Base-by-base conservation (phyloP, 1,140 invertebrate species). In the Hyphantria cunea region DNA sequence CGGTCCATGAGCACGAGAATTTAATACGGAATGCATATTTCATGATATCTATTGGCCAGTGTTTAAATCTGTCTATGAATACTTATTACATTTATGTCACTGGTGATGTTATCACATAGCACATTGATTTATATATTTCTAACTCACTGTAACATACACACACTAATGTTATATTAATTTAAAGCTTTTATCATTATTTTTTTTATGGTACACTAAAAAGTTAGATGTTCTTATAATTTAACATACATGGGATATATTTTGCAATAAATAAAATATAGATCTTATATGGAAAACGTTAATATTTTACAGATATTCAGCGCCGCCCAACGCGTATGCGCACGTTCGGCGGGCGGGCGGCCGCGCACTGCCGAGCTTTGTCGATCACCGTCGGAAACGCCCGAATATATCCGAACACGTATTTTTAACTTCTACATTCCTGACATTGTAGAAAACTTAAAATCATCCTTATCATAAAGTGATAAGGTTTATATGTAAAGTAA, bases 11-110 rank as follows among this genome's bases (percentile, higher is more conserved):
- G 72, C 65, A 67, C 48, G 34, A 58, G 15, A 48, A 49, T 31
- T 58, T 63, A 70, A 68, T 55, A 69, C 72, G 85, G 87, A 90
- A 90, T 90, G 87, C 82, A 86, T 88, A 66, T 74, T 78, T 56
- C 48, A 48, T 51, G 56, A 51, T 60, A 42, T 60, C 56, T 60
- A 60, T 50, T 51, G 47, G 25, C 41, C 25, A 42, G 14, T 41
- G 9, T 10, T 42, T 59, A 37, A 25, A 9, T 47, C 45, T 31
- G 39, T 51, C 45, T 33, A 45, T 41, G 14, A 47, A 47, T 49
- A 48, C 50, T 51, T 56, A n/a, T 44, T 0, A 12, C 34, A 4
- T 7, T 37, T 1, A 37, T 11, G 31, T 8, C 32, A 47, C 14
- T n/a, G 12, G 33, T 47, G 25, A 5, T 15, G 8, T 39, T 49